Evolutionary conservation across 2,797 vertebrate genomes (phyloP), one percentile per base, ranked within the genome.

Genomic region (Cryptoprocta ferox): DNA sequence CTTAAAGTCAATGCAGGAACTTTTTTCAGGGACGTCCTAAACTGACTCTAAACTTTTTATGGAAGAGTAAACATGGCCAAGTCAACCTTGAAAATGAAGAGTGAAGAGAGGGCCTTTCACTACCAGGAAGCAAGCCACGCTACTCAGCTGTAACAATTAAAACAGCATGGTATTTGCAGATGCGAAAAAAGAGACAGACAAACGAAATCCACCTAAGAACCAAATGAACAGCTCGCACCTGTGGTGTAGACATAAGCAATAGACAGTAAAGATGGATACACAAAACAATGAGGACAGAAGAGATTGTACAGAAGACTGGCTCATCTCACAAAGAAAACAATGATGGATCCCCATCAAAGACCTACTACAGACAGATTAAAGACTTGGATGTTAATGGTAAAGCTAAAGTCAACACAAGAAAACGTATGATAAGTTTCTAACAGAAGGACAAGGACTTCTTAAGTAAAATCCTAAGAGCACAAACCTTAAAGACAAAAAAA

Each of bases 391-490:
- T 59, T 53, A 91, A 73, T 48, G 35, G 37, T 45, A 73, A 84
- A 83, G 50, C 59, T 80, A 78, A 73, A 91, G 75, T 53, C 63
- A 84, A 92, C 1, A 94, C 21, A 83, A 79, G 63, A 84, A 92
- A 92, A 80, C 26, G n/a, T 75, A 85, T 7, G 66, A 65, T 76
- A 84, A 8, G 9, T 63, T 71, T 70, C 18, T 39, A 73, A 80
- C 26, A 73, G 39, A 66, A 66, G 26, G 79, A 88, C 19, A 79
- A 81, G 32, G 10, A 76, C 50, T 78, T 76, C 71, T 92, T 56
- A 82, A 87, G 81, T 82, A 90, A 94, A 87, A 80, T 56, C 50
- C 61, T 82, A 88, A 70, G 4, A 89, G 42, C 32, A 94, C 15
- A 83, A 70, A 78, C 18, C 78, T 88, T 30, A 80, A 78, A 39